Percentiles rank a stretch among this genome's conserved stretches.
phyloP scores from a whole-genome alignment of 2,797 vertebrate species.

The Carduelis carduelis region DNA sequence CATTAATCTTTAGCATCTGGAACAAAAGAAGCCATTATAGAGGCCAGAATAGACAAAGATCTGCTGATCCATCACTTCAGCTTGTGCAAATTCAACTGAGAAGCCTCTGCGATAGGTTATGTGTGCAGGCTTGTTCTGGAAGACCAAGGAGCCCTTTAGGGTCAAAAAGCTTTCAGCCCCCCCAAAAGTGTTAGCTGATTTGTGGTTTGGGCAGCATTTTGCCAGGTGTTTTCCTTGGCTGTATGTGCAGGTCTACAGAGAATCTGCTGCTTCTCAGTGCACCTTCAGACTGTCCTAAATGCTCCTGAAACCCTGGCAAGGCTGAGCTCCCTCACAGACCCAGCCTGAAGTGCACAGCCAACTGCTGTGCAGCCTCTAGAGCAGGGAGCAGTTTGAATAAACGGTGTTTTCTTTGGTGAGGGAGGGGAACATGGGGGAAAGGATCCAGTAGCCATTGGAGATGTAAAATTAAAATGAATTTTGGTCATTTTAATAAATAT shows the following conservation, averaged over 20 bases:
- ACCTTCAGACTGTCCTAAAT: neutral
- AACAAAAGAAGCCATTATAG: neutral
- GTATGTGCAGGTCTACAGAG: neutral
- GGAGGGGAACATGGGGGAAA: neutral
- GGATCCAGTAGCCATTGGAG: conserved; percentile 31
- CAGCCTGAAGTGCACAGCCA: neutral
- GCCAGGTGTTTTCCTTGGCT: neutral
- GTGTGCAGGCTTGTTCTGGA: neutral
- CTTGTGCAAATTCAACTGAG: neutral
- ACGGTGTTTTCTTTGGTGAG: neutral
- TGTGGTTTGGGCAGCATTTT: neutral
- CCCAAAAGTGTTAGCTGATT: neutral
- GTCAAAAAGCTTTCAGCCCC: neutral
- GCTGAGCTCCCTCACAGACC: neutral
- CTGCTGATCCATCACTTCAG: neutral
- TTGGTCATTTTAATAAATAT: conserved; percentile 83
- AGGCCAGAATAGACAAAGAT: neutral
- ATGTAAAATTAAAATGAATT: conserved; percentile 71
- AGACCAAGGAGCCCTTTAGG: neutral
- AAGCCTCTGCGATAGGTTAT: neutral
- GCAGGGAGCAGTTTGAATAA: neutral
- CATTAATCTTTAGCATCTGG: neutral
- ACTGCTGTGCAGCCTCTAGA: neutral
- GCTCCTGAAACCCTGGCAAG: neutral
- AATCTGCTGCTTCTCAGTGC: neutral